Base-by-base conservation (phyloP, 2,797 vertebrate genomes). In the Botia almorhae region DNA sequence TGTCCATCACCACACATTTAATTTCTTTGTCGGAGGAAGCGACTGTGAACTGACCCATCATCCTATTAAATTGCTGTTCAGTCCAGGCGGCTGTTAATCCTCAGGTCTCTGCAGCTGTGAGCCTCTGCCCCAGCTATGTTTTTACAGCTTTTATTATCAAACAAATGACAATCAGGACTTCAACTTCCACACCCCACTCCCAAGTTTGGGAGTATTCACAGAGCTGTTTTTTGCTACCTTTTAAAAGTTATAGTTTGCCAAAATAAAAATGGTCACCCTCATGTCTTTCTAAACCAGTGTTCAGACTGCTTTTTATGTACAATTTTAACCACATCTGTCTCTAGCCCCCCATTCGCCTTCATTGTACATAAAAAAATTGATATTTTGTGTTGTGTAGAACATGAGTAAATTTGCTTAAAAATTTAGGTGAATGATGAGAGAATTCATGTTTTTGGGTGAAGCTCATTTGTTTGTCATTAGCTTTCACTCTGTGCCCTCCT, bases 1-100 rank as follows among this genome's bases (percentile, higher is more conserved):
- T 87, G 88, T 90, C 90, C 85, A 76, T 90, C 87, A 89, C 43
- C 75, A 7, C 87, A 84, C 8, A 19, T 83, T 87, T 90, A 48
- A 85, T 89, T 88, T 87, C 16, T 72, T 55, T 11, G 2, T 65
- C 33, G 14, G 53, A 51, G 55, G 69, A 70, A 71, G 53, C 78
- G 58, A 70, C 69, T 74, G 78, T 80, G 61, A 61, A 55, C 53
- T 74, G 70, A 80, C 70, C 78, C 51, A n/a, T 80, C 70, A 74
- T 80, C 71, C 78, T 80, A 80, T 80, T 80, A 80, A 80, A 80
- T 33, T 80, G 75, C 50, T 58, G 85, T 75, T 81, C 83, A 19
- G 86, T 69, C 87, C 88, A 70, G 85, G 74, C 88, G 86, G 67
- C 78, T 90, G 89, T 87, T 92, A 92, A 92, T 92, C 90, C 90